Evolutionary conservation across 1,140 invertebrate species (phyloP).

Genomic region (Lerema accius): DNA sequence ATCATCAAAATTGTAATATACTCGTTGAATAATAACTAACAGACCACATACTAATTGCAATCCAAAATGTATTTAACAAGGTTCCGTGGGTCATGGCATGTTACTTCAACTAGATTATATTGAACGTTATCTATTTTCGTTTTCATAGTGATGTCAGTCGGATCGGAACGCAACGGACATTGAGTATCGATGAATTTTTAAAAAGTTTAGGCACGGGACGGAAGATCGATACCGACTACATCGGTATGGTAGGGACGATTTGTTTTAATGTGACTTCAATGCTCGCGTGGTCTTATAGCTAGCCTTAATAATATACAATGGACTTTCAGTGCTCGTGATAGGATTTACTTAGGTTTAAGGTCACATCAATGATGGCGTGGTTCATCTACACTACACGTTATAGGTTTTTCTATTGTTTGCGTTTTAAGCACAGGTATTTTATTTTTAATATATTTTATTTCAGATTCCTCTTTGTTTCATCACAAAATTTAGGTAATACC

Average conservation of each 20-base stretch:
- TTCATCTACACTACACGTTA: not conserved
- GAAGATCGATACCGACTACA: slow-evolving; percentile 72
- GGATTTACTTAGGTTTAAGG: slow-evolving; percentile 5
- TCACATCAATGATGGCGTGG: not conserved
- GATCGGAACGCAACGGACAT: slow-evolving; percentile 63
- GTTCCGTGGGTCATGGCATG: not conserved
- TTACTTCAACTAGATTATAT: slow-evolving; percentile 5
- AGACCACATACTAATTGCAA: too few species aligned
- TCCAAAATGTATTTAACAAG: not conserved
- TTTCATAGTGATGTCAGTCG: slow-evolving; percentile 46
- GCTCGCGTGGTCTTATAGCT: slow-evolving; percentile 33
- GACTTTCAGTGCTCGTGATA: slow-evolving; percentile 28
- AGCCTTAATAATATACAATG: slow-evolving; percentile 35
- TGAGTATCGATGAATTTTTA: slow-evolving; percentile 74
- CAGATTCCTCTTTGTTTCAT: too few species aligned
- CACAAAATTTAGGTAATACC: too few species aligned
- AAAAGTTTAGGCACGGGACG: slow-evolving; percentile 73
- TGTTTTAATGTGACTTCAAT: slow-evolving; percentile 40
- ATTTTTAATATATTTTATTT: too few species aligned
- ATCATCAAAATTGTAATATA: too few species aligned
- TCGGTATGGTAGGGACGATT: slow-evolving; percentile 61
- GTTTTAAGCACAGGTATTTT: too few species aligned
- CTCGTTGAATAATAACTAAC: too few species aligned
- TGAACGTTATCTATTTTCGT: slow-evolving; percentile 21
- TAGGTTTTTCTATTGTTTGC: not conserved